Evolutionary conservation across 2,797 vertebrate genomes (phyloP), one percentile per base, ranked within the genome.

Genomic region (Pyrocephalus nanus): DNA sequence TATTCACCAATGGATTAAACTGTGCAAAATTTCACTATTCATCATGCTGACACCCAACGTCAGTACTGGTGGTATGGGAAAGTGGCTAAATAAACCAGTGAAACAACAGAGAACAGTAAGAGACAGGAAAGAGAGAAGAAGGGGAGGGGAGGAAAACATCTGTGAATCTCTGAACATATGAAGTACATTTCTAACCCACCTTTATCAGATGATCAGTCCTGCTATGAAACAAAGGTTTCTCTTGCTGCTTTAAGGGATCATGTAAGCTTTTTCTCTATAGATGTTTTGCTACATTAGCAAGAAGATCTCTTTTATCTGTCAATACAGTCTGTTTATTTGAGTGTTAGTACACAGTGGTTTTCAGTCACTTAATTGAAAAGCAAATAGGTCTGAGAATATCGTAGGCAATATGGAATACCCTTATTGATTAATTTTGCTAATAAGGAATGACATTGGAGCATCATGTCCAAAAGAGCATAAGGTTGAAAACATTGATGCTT

Each of bases 11-110:
- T 70, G 66, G 51, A 67, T 96, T 85, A 40, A 55, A 23, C 27
- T 73, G 53, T 80, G 58, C 78, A 85, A 87, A 93, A 91, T 72
- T 79, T 84, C 67, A 42, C 72, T 73, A 48, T 92, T 93, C 48
- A 64, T 95, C 86, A 84, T 15, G 51, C 26, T 85, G 81, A 82
- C 81, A 78, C 32, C 23, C 45, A 76, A 84, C 64, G 51, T 87
- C 74, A 66, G 65, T 78, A 32, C n/a, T 85, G 36, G 48, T 73
- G 36, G 18, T 93, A n/a, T 0, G 1, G 29, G 32, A 7, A 78
- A 62, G 47, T 58, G 66, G 42, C 9, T 25, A 91, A 81, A 78
- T 47, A 90, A 93, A 67, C 55, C 64, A 91, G n/a, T n/a, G 66
- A 51, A 89, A 69, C 32, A 86, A 21, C 21, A 58, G 48, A 67